Evolutionary conservation across 2,113 vertebrate genomes (phyloP).

Genomic region (Leptobrachium ailaonicum): DNA sequence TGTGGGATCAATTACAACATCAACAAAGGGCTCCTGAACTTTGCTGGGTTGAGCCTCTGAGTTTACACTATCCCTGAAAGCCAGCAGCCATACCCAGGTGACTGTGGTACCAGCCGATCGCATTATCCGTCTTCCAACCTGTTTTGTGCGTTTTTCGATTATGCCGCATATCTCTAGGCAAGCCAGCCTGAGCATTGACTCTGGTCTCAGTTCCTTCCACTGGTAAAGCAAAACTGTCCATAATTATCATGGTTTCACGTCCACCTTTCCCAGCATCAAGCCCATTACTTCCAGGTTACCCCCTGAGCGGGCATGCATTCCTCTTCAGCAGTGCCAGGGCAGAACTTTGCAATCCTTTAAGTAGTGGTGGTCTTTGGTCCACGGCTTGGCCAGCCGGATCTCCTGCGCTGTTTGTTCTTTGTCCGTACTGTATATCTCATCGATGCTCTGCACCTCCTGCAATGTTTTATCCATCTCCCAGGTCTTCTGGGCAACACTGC

Average conservation of each 20-base stretch:
- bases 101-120: no score
- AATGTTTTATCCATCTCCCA: constrained; percentile 96
- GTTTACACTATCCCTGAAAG: no score
- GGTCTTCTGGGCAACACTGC: constrained; percentile 89
- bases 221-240: constrained; percentile 97
- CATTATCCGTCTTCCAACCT: no score
- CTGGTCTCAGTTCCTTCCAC: constrained; percentile 97
- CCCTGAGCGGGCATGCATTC: constrained; percentile 95
- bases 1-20: no score
- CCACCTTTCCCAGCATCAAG: constrained; percentile 97
- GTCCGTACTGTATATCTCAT: constrained; percentile 98
- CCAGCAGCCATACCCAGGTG: no score
- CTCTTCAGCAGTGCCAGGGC: constrained; percentile 95
- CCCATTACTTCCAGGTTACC: constrained; percentile 99
- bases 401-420: constrained; percentile 97
- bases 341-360: constrained; percentile 98
- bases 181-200: constrained; percentile 96
- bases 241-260: constrained; percentile 98
- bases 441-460: constrained; percentile 94
- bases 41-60: no score
- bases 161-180: no score
- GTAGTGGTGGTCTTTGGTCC: constrained; percentile 98
- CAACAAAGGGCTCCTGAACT: no score
- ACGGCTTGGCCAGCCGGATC: constrained; percentile 95
- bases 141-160: no score